Conservation (phyloP, 2,113 vertebrate genomes). For the Romanogobio albipinnatus region DNA sequence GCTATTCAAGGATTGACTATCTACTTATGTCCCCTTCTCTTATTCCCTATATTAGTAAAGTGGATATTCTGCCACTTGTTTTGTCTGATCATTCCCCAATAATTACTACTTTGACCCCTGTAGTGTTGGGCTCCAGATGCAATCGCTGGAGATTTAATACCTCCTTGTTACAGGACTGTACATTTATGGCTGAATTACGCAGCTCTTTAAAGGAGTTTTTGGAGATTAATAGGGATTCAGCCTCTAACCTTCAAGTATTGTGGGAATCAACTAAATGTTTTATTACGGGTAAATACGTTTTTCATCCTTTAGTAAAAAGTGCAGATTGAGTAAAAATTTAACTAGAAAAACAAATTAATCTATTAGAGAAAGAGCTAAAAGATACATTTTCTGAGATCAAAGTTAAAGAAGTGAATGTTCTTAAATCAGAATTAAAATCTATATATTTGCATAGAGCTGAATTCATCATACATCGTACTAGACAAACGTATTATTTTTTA, state of each 20-base stretch:
- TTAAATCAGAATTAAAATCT: background rate
- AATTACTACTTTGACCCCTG: background rate
- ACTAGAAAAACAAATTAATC: background rate
- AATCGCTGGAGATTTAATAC: background rate
- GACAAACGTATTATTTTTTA: background rate
- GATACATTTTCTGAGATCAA: background rate
- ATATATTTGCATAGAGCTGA: background rate
- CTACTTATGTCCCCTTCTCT: background rate
- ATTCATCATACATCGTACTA: background rate
- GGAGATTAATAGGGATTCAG: background rate
- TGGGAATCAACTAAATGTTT: background rate
- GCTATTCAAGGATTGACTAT: background rate
- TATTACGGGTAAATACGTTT: background rate
- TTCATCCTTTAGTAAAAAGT: background rate
- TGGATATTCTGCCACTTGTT: background rate
- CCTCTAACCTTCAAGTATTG: background rate
- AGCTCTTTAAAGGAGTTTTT: background rate
- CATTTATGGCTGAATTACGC: background rate
- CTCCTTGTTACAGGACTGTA: background rate
- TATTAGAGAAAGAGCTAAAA: background rate
- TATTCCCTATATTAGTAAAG: background rate
- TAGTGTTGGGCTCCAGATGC: background rate
- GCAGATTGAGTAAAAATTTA: background rate
- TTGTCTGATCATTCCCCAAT: background rate
- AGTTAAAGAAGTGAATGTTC: background rate